A percentile compares a stretch with the other conserved stretches of the same genome.
These are phyloP conservation scores for Anagrus nilaparvatae DNA, from an alignment of 1,140 invertebrate species.

Conservation along the genomic window DNA sequence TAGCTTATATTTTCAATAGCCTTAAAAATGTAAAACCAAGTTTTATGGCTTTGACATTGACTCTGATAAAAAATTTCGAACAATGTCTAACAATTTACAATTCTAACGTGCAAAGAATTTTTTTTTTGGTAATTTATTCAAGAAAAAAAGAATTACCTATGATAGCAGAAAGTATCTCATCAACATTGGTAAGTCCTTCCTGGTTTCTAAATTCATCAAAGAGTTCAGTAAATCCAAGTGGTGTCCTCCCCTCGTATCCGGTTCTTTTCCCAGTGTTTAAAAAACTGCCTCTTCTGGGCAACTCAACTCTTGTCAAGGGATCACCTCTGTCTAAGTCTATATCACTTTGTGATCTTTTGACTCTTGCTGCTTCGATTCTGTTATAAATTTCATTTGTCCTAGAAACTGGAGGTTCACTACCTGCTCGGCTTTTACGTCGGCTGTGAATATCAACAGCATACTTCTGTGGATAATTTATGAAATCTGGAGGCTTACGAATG, in stretches of 20 bases:
- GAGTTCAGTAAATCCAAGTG: conserved; percentile 70
- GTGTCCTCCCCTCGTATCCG: conserved; percentile 49
- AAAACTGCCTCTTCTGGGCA: conserved; percentile 73
- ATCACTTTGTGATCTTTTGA: conserved; percentile 45
- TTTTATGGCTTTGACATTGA: no score
- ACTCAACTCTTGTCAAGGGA: conserved; percentile 70
- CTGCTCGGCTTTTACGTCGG: conserved; percentile 32
- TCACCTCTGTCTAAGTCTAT: conserved; percentile 50
- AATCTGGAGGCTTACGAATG: not conserved
- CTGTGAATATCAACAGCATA: no score
- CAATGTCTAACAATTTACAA: no score
- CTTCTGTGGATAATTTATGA: not conserved
- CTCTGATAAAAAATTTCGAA: not conserved
- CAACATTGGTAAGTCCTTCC: conserved; percentile 75
- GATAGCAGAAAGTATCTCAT: conserved; percentile 78
- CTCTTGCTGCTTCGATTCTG: conserved; percentile 31
- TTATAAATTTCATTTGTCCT: conserved; percentile 32
- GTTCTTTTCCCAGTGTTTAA: conserved; percentile 54
- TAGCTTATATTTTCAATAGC: no score
- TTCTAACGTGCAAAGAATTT: no score
- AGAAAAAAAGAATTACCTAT: conserved; percentile 41
- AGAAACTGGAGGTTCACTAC: conserved; percentile 35
- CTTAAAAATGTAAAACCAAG: no score
- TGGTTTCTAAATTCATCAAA: conserved; percentile 75
- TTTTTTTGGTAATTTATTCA: not conserved